phyloP scores from a whole-genome alignment of 1,140 invertebrate genomes.

The Drosophila sechellia region DNA sequence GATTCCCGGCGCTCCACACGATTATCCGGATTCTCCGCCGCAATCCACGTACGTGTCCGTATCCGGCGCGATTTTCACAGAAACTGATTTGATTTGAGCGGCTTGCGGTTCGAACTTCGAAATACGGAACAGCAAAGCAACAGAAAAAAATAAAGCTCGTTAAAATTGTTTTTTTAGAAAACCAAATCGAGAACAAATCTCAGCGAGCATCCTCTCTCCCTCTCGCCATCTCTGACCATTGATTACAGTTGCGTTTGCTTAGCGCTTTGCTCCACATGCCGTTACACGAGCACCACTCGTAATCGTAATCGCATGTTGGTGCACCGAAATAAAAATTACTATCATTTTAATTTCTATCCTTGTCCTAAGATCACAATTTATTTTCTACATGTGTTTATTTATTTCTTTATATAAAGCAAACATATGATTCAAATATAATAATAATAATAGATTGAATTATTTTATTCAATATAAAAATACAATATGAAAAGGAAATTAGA shows the following conservation, averaged over 20 bases:
- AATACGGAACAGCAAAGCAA: conserved; percentile 55
- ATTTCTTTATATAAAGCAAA: too few relatives aligned
- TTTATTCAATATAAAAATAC: too few relatives aligned
- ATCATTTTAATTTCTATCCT: not conserved
- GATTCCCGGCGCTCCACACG: conserved; percentile 3
- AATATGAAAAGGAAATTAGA: too few relatives aligned
- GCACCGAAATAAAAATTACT: not conserved
- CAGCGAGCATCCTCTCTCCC: conserved; percentile 23
- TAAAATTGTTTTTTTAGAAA: conserved; percentile 69
- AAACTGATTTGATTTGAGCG: conserved; percentile 57
- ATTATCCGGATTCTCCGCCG: conserved; percentile 46
- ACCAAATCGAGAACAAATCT: conserved; percentile 44
- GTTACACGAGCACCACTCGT: conserved; percentile 46
- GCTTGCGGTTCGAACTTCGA: conserved; percentile 64
- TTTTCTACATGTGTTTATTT: too few relatives aligned
- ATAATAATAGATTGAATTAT: too few relatives aligned
- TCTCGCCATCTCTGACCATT: conserved; percentile 35
- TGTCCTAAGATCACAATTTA: not conserved
- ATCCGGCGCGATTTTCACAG: conserved; percentile 74
- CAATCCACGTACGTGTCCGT: conserved; percentile 69
- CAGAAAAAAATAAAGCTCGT: conserved; percentile 60
- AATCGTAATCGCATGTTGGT: conserved; percentile 48
- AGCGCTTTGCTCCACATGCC: conserved; percentile 66
- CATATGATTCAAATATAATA: too few relatives aligned
- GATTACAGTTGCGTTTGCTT: conserved; percentile 53